Percentiles rank a stretch among this genome's conserved stretches.
Evolutionary conservation across 2,113 vertebrate species (phyloP).

Genomic region (Otus sunia): DNA sequence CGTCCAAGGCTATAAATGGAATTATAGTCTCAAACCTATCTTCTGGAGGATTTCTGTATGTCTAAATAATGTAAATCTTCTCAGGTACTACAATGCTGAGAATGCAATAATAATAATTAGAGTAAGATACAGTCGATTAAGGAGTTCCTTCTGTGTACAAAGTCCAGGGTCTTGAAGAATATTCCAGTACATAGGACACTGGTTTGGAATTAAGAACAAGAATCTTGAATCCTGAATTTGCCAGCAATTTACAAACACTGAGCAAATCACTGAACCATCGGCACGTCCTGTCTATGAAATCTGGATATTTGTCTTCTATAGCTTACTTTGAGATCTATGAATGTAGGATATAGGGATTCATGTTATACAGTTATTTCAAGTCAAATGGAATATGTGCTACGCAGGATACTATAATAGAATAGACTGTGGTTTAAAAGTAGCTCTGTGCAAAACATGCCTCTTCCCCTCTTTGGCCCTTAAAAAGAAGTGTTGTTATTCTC

Average conservation of each 20-base stretch:
- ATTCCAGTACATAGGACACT: not conserved
- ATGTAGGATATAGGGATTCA: rapidly evolving
- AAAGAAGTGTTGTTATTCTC: not conserved
- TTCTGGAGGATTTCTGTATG: not conserved
- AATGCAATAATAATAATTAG: not conserved
- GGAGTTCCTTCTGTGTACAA: not conserved
- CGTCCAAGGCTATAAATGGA: not conserved
- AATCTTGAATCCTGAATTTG: not conserved
- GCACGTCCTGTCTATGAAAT: not conserved
- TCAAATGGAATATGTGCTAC: not conserved
- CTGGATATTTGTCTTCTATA: not conserved
- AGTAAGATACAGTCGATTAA: not conserved
- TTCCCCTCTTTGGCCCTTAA: not conserved
- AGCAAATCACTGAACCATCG: not conserved
- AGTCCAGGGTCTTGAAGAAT: not conserved
- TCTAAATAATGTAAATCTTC: not conserved
- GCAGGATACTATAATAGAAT: not conserved
- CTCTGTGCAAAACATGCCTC: not conserved
- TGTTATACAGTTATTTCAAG: not conserved
- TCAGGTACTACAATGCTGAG: not conserved
- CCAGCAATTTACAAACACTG: not conserved
- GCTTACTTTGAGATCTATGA: not conserved
- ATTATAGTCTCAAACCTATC: not conserved
- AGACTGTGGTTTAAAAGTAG: not conserved
- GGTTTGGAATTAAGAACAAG: not conserved